Evolutionary conservation across 2,797 vertebrate species (phyloP).

Genomic region (Argya squamiceps): DNA sequence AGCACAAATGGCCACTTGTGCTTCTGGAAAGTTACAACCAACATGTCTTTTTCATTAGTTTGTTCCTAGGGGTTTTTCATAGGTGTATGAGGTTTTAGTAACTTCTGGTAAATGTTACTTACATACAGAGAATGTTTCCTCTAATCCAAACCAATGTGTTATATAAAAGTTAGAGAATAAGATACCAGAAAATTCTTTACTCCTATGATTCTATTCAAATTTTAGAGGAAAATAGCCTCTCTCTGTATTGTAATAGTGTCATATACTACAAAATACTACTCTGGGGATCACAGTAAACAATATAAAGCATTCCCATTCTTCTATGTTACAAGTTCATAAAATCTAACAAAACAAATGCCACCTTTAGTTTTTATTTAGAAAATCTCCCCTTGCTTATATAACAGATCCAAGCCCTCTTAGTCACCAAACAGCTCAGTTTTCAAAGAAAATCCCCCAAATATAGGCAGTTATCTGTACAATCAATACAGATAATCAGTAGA

Average conservation of each 20-base stretch:
- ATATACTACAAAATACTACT: neutral
- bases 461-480: neutral
- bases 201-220: neutral
- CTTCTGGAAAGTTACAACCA: neutral
- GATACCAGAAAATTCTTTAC: neutral
- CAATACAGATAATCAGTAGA: neutral
- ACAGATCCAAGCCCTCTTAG: neutral
- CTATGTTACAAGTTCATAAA: neutral
- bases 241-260: neutral
- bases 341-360: neutral
- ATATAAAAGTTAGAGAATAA: neutral
- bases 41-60: neutral
- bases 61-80: neutral
- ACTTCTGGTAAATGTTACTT: constrained; percentile 13
- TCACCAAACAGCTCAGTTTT: neutral
- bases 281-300: neutral
- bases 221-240: neutral
- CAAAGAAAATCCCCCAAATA: neutral
- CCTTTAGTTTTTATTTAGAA: neutral
- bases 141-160: neutral
- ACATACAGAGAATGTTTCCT: neutral
- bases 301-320: neutral
- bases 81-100: neutral
- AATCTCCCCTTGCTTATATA: neutral
- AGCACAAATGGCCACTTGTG: neutral